These are phyloP conservation scores for Belonocnema kinseyi DNA, from an alignment of 1,140 invertebrate genomes.

Conservation along the genomic window DNA sequence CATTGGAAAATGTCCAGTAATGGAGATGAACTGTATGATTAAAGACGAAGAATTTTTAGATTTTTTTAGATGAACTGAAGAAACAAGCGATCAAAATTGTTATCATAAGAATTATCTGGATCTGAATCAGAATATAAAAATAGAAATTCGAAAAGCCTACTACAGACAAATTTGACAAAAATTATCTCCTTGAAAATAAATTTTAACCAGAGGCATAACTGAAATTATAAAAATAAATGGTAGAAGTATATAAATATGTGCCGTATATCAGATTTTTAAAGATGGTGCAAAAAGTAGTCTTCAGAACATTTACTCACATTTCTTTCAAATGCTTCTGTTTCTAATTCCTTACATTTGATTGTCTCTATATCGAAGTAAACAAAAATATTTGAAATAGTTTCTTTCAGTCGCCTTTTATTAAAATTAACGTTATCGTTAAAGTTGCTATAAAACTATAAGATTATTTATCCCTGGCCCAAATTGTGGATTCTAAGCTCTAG, in stretches of 20 bases:
- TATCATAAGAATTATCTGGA: background rate
- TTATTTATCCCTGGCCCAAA: too few species aligned
- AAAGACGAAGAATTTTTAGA: background rate
- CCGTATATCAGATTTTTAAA: too few species aligned
- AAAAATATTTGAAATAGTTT: background rate
- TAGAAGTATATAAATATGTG: background rate
- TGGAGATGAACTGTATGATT: background rate
- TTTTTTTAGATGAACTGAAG: background rate
- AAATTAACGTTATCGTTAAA: too few species aligned
- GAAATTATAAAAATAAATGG: background rate
- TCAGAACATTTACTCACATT: slow-evolving; percentile 19
- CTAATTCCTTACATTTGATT: slow-evolving; percentile 17
- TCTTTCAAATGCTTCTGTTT: slow-evolving; percentile 16
- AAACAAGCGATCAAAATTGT: background rate
- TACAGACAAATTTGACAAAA: background rate
- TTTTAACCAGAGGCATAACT: background rate
- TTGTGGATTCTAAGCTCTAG: too few species aligned
- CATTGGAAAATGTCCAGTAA: background rate
- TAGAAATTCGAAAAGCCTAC: background rate
- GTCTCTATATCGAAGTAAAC: slow-evolving; percentile 4
- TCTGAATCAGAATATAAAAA: background rate
- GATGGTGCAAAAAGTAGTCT: slow-evolving; percentile 18
- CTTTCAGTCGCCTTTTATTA: too few species aligned
- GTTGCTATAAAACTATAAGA: too few species aligned
- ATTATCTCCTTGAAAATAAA: background rate